A percentile compares a stretch with the other conserved stretches of the same genome.
phyloP scores from a whole-genome alignment of 1,140 invertebrate species.

The Meteorus sp. region DNA sequence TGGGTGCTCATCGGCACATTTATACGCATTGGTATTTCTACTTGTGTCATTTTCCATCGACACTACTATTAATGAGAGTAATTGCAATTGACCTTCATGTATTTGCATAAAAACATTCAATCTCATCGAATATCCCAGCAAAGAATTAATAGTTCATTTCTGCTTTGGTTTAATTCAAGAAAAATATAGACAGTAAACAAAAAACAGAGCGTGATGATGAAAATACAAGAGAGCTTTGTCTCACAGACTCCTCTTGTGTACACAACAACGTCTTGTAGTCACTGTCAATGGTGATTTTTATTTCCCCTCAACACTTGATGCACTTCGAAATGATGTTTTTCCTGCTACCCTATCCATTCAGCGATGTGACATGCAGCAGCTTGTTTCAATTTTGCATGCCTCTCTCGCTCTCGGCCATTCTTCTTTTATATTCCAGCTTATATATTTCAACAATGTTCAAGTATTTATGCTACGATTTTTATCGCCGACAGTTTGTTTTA shows the following conservation, averaged over 20 bases:
- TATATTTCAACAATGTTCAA: no score
- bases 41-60: no score
- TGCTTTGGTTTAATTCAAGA: background rate
- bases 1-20: no score
- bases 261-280: constrained; percentile 5
- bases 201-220: constrained; percentile 3
- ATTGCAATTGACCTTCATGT: no score
- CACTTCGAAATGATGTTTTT: background rate
- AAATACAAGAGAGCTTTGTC: constrained; percentile 20
- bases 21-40: no score
- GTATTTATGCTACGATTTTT: no score
- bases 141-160: background rate
- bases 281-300: background rate
- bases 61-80: no score
- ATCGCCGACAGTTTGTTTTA: no score
- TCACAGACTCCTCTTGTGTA: background rate
- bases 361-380: no score
- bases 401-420: no score
- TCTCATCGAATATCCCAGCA: background rate
- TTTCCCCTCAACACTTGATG: background rate
- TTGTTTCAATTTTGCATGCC: constrained; percentile 6
- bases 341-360: background rate
- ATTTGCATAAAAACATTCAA: no score
- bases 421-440: no score
- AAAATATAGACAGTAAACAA: background rate